A percentile compares a stretch with the other conserved stretches of the same genome.
These are phyloP conservation scores for Rhadinocentrus ornatus DNA, from an alignment of 2,797 vertebrate species.

Conservation along the genomic window DNA sequence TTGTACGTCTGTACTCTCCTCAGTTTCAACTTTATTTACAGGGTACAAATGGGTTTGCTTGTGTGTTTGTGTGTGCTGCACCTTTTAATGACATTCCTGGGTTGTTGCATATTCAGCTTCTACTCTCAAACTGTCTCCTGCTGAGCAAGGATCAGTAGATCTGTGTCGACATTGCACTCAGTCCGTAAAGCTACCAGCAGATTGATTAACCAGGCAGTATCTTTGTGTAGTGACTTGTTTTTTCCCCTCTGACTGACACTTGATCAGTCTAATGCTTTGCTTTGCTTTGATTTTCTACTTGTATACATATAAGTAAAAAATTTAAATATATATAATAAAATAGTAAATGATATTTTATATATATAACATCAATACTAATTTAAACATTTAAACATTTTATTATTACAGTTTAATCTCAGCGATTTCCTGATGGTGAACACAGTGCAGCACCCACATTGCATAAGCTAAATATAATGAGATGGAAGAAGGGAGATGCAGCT, in stretches of 20 bases:
- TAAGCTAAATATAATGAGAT: conserved; percentile 33
- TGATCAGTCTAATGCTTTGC: conserved; percentile 8
- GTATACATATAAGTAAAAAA: too few relatives aligned
- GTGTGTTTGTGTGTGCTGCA: conserved; percentile 2
- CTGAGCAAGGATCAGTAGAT: conserved; percentile 37
- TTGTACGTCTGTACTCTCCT: conserved; percentile 8
- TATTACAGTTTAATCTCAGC: neutral
- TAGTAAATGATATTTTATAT: too few relatives aligned
- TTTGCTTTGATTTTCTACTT: too few relatives aligned
- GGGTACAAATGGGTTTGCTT: conserved; percentile 10
- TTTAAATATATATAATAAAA: too few relatives aligned
- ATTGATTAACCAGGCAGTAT: conserved; percentile 19
- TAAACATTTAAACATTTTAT: too few relatives aligned
- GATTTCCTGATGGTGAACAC: conserved; percentile 6
- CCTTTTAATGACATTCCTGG: conserved; percentile 38
- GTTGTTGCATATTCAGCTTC: conserved; percentile 46
- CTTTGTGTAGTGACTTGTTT: too few relatives aligned
- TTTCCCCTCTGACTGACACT: conserved; percentile 1
- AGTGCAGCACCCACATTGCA: conserved; percentile 3
- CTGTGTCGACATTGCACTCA: conserved; percentile 14
- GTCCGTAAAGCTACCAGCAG: neutral
- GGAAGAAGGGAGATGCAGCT: neutral
- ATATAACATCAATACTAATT: too few relatives aligned
- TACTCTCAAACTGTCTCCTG: conserved; percentile 19
- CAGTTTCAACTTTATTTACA: conserved; percentile 33